Evolutionary conservation across 1,140 invertebrate species (phyloP).

Genomic region (Lordiphosa mommai): DNA sequence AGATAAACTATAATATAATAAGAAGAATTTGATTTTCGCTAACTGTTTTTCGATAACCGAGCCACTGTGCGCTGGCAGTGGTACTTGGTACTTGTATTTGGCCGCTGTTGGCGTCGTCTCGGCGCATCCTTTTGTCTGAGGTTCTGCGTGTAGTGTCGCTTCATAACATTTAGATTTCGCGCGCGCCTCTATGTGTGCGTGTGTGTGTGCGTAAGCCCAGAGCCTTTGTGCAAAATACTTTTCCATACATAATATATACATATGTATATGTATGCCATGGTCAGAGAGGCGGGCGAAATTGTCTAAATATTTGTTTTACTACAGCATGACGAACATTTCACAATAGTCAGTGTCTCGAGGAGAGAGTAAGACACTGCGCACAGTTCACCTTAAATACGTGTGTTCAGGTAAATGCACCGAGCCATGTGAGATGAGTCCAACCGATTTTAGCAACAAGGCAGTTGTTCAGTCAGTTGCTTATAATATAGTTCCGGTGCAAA

Average conservation of each 20-base stretch:
- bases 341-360: no score
- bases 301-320: slow-evolving; percentile 5
- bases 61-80: no score
- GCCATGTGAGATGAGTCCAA: no score
- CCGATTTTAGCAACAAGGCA: no score
- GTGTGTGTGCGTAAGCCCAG: neutral
- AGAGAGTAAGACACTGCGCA: no score
- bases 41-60: no score
- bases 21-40: no score
- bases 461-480: no score
- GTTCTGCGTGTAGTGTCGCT: slow-evolving; percentile 11
- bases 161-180: slow-evolving; percentile 4
- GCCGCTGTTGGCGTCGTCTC: slow-evolving; percentile 32
- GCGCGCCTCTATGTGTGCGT: slow-evolving; percentile 4
- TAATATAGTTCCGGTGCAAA: no score
- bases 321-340: neutral
- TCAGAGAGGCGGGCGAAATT: neutral
- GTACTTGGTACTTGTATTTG: slow-evolving; percentile 2
- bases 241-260: slow-evolving; percentile 1
- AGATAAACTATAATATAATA: no score
- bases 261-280: slow-evolving; percentile 6
- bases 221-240: neutral
- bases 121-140: slow-evolving; percentile 33
- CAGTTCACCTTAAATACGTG: no score
- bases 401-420: no score